These are phyloP conservation scores for Melieria omissa DNA, from an alignment of 2,888 invertebrate genomes.

Conservation along the genomic window DNA sequence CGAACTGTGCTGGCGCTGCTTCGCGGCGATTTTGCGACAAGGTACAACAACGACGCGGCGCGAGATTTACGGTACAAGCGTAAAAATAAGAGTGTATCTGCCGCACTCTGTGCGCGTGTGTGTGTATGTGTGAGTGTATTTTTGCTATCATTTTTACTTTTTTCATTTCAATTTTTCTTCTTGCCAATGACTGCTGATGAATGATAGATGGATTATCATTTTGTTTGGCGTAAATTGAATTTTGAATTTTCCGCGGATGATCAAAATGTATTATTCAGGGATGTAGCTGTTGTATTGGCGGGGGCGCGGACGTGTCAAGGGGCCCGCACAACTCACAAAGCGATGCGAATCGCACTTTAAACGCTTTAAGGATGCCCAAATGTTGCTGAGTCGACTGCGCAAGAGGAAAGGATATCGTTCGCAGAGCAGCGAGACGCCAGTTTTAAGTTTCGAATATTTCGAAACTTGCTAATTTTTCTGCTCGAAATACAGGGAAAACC, in stretches of 20 bases:
- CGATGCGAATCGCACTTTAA: not conserved
- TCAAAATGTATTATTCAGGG: constrained; percentile 41
- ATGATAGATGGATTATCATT: constrained; percentile 49
- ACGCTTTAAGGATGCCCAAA: not conserved
- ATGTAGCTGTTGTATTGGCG: not conserved
- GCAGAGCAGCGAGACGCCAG: too few relatives aligned
- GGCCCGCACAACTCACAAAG: too few relatives aligned
- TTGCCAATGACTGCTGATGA: constrained; percentile 39
- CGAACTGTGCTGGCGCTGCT: not conserved
- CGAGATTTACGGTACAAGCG: constrained; percentile 7
- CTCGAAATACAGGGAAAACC: constrained; percentile 48
- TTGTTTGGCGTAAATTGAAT: constrained; percentile 49
- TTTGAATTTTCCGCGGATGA: constrained; percentile 42
- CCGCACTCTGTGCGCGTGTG: not conserved
- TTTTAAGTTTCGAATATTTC: too few relatives aligned
- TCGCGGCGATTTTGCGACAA: constrained; percentile 12
- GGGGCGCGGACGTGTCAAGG: not conserved
- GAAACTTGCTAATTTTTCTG: constrained; percentile 27
- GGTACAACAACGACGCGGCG: not conserved
- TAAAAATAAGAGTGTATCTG: not conserved
- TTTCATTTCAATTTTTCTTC: constrained; percentile 13
- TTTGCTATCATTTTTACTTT: constrained; percentile 16
- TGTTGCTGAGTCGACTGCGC: not conserved
- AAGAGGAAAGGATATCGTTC: too few relatives aligned
- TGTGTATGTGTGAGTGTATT: constrained; percentile 7